Evolutionary conservation across 2,888 invertebrate genomes (phyloP).

Genomic region (Elmis aenea): DNA sequence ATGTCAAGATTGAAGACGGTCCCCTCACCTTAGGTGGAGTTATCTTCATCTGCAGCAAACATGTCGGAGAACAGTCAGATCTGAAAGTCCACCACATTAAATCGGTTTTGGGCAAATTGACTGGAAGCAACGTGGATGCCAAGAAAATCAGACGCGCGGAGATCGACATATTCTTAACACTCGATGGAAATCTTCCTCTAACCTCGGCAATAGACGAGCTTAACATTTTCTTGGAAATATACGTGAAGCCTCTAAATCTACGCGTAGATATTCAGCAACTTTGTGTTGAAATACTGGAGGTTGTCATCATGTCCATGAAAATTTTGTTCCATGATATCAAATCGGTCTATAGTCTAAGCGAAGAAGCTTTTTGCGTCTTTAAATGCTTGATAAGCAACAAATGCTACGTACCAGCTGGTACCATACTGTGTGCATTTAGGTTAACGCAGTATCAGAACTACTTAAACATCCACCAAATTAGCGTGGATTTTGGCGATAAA

Average conservation of each 20-base stretch:
- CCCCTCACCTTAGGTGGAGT: conserved; percentile 28
- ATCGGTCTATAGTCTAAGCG: conserved; percentile 29
- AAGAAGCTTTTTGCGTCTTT: conserved; percentile 29
- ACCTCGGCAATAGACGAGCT: conserved; percentile 35
- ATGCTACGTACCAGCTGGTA: conserved; percentile 35
- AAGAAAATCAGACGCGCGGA: conserved; percentile 28
- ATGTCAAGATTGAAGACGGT: conserved; percentile 29
- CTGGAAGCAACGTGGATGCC: conserved; percentile 23
- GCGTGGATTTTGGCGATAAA: conserved; percentile 26
- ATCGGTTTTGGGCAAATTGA: conserved; percentile 27
- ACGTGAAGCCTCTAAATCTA: conserved; percentile 30
- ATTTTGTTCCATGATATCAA: conserved; percentile 33
- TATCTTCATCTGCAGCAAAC: conserved; percentile 36
- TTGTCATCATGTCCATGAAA: conserved; percentile 30
- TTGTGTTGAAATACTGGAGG: conserved; percentile 33
- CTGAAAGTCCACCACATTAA: conserved; percentile 25
- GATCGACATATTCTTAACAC: conserved; percentile 30
- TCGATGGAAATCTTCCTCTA: conserved; percentile 34
- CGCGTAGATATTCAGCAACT: conserved; percentile 29
- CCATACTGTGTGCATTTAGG: conserved; percentile 32
- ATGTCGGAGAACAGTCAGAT: conserved; percentile 32
- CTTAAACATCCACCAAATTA: conserved; percentile 24
- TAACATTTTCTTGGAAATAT: conserved; percentile 34
- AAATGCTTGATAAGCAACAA: conserved; percentile 30
- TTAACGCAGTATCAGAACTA: conserved; percentile 31